Conservation (phyloP, 1,140 invertebrate genomes). For the Colletes gigas region DNA sequence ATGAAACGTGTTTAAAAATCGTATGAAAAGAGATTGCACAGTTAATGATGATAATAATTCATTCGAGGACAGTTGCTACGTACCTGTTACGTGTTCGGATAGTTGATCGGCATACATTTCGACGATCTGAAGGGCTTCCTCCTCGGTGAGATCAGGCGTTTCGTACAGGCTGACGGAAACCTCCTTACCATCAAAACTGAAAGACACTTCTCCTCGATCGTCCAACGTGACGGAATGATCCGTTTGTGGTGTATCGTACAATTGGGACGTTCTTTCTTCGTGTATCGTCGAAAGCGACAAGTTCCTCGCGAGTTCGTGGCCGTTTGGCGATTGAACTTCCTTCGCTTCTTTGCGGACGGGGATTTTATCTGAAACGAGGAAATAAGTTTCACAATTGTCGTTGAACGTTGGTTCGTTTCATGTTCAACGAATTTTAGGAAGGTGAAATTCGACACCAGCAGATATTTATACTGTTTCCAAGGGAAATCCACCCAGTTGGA, state of each 20-base stretch:
- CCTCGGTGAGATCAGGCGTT: conserved; percentile 94
- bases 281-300: conserved; percentile 93
- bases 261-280: conserved; percentile 93
- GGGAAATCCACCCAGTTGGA: too few relatives aligned
- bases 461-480: too few relatives aligned
- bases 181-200: conserved; percentile 95
- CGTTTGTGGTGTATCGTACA: conserved; percentile 90
- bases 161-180: conserved; percentile 94
- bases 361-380: conserved; percentile 29
- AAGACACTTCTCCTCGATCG: conserved; percentile 91
- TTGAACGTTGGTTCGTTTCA: too few relatives aligned
- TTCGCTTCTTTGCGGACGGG: conserved; percentile 73
- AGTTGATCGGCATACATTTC: conserved; percentile 97
- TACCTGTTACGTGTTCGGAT: conserved; percentile 91
- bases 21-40: not conserved
- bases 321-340: conserved; percentile 76
- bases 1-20: too few relatives aligned
- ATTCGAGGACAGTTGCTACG: conserved; percentile 4
- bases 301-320: conserved; percentile 85
- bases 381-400: too few relatives aligned
- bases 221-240: conserved; percentile 88
- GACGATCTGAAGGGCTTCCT: conserved; percentile 94
- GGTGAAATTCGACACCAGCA: too few relatives aligned
- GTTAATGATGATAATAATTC: not conserved
- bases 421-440: too few relatives aligned